phyloP scores from a whole-genome alignment of 2,113 vertebrate species.

The Onychorhynchus coronatus region DNA sequence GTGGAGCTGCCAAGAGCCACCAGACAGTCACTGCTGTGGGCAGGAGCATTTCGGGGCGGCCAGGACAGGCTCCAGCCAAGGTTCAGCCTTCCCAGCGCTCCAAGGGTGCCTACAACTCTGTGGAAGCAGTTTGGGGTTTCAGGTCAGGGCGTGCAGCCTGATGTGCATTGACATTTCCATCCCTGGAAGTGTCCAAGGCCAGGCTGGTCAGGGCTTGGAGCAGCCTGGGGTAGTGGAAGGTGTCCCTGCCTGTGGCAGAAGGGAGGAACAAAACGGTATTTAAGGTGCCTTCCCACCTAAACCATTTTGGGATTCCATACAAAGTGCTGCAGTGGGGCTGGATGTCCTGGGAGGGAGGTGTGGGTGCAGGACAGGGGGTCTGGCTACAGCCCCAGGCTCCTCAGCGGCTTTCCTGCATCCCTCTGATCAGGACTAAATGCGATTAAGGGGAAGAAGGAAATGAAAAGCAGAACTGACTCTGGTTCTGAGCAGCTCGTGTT shows the following conservation, averaged over 20 bases:
- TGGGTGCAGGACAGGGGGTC: not conserved
- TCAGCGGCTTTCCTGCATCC: not conserved
- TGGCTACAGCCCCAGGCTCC: not conserved
- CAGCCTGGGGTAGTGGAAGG: not conserved
- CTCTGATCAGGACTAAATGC: not conserved
- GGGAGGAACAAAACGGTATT: not conserved
- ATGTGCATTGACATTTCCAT: not conserved
- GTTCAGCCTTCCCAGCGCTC: not conserved
- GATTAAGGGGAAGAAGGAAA: not conserved
- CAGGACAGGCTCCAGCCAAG: not conserved
- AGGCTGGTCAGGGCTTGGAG: not conserved
- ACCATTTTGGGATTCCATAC: not conserved
- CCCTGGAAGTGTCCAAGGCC: not conserved
- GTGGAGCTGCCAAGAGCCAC: not conserved
- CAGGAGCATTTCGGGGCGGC: not conserved
- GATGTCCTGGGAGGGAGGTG: not conserved
- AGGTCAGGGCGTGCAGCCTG: fast-evolving
- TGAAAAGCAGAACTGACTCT: not conserved
- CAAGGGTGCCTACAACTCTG: not conserved
- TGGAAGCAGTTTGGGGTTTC: not conserved
- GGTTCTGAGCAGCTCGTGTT: not conserved
- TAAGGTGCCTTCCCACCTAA: not conserved
- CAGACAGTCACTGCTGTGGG: fast-evolving
- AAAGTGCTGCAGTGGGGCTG: not conserved
- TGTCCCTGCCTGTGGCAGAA: not conserved